Conservation (phyloP, 2,113 vertebrate genomes). For the Rhadina sibilatrix region DNA sequence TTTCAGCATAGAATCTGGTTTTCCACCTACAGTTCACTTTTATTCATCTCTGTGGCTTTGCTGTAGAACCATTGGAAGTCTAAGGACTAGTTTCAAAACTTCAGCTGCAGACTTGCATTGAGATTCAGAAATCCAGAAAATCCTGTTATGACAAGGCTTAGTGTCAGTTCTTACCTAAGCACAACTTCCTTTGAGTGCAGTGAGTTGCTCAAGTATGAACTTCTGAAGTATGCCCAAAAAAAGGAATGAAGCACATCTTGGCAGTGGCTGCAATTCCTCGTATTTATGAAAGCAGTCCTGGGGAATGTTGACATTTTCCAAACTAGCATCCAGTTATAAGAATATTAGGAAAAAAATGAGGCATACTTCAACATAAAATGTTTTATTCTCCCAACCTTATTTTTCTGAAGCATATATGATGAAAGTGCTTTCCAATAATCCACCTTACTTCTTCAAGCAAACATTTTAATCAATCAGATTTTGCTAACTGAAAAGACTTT, state of each 20-base stretch:
- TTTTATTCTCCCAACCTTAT: background rate
- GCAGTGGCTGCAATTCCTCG: background rate
- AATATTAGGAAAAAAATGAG: background rate
- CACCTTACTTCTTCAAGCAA: background rate
- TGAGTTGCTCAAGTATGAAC: background rate
- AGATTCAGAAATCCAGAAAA: slow-evolving; percentile 45
- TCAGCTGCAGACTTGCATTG: background rate
- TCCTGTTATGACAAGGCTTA: background rate
- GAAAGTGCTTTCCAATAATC: background rate
- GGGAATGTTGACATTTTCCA: background rate
- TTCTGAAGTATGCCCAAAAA: slow-evolving; percentile 9
- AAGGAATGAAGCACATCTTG: slow-evolving; percentile 26
- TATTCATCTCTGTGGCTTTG: background rate
- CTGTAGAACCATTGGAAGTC: background rate
- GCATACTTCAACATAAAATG: background rate
- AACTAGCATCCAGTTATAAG: background rate
- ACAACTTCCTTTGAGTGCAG: background rate
- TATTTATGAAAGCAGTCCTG: slow-evolving; percentile 20
- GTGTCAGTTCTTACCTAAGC: background rate
- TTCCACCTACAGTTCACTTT: slow-evolving; percentile 23
- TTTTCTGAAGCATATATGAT: background rate
- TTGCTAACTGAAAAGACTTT: background rate
- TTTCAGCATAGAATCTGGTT: background rate
- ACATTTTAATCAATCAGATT: background rate
- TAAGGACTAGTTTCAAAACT: background rate